Base-by-base conservation (phyloP, 1,140 invertebrate species). In the Cylas formicarius region DNA sequence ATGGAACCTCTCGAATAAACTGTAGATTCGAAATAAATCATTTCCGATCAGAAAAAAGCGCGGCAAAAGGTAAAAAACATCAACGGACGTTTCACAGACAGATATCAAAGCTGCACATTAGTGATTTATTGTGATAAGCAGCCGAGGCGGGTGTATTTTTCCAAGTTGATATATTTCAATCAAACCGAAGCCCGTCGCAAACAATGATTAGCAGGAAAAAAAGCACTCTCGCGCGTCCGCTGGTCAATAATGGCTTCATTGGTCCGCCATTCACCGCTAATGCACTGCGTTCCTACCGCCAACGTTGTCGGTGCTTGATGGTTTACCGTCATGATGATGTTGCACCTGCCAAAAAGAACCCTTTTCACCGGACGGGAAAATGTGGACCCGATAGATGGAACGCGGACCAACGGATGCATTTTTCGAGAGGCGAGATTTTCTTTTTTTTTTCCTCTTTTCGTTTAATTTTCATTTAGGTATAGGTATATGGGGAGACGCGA, bases 101-200 rank as follows among this genome's bases (percentile, higher is more conserved):
- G 51, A 48, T 54, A 58, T 52, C 53, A 48, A 51, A 50, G 40
- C 44, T 27, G 40, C 44, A 45, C 48, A 54, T 50, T 57, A 55
- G 55, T 58, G 57, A 58, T 58, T 58, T 55, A 58, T 58, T 54
- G 56, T 50, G 56, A 58, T 58, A 58, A 58, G 56, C 56, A 56
- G 50, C 31, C 50, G 52, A 47, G 46, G 47, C 50, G 50, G 53
- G 43, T 33, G 50, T 49, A 57, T 55, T 56, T 54, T 56, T 56
- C 55, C 46, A 43, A 52, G 48, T 56, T 56, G 55, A 58, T 58
- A 58, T 58, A 57, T 58, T 58, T 58, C 57, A 58, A 58, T 58
- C 57, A 58, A 55, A 54, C 52, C 48, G 41, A 42, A 42, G 43
- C 39, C 46, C 46, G 52, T 56, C 54, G 49, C 57, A 57, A 58